These are phyloP conservation scores for Tilapia sparmanii DNA, from an alignment of 2,113 vertebrate species.

Conservation along the genomic window DNA sequence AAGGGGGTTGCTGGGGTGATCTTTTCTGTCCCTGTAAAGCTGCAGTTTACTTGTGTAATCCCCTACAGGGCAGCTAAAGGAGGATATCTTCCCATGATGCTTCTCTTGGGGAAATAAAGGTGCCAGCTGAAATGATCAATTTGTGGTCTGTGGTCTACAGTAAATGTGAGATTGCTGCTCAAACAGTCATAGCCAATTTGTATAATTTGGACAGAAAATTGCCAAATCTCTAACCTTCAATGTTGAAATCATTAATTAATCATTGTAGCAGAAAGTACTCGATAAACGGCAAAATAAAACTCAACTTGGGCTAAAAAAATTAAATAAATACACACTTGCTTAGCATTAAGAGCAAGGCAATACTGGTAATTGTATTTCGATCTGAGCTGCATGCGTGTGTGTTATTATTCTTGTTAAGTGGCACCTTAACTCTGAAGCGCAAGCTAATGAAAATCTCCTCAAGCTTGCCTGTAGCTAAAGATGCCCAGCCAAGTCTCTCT, in stretches of 20 bases:
- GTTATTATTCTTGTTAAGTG: slow-evolving; percentile 47
- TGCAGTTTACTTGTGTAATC: slow-evolving; percentile 59
- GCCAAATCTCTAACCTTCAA: background rate
- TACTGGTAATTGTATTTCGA: slow-evolving; percentile 47
- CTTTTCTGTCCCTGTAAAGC: slow-evolving; percentile 38
- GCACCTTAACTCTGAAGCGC: background rate
- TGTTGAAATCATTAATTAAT: background rate
- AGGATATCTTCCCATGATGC: background rate
- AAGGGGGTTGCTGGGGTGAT: slow-evolving; percentile 7
- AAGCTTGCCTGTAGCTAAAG: slow-evolving; percentile 37
- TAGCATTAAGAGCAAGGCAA: slow-evolving; percentile 5
- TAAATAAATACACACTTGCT: background rate
- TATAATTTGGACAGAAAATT: background rate
- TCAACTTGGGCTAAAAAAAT: background rate
- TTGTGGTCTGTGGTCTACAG: background rate
- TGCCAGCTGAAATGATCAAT: background rate
- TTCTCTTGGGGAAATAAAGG: background rate
- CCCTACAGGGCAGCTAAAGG: slow-evolving; percentile 26
- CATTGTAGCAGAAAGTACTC: background rate
- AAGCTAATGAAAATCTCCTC: slow-evolving; percentile 45
- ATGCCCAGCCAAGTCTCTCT: background rate
- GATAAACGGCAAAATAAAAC: background rate
- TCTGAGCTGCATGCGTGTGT: slow-evolving; percentile 3
- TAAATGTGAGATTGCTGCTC: slow-evolving; percentile 13
- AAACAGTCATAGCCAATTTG: background rate